Conservation (phyloP, 2,888 invertebrate genomes). For the Schrankia costaestrigalis region DNA sequence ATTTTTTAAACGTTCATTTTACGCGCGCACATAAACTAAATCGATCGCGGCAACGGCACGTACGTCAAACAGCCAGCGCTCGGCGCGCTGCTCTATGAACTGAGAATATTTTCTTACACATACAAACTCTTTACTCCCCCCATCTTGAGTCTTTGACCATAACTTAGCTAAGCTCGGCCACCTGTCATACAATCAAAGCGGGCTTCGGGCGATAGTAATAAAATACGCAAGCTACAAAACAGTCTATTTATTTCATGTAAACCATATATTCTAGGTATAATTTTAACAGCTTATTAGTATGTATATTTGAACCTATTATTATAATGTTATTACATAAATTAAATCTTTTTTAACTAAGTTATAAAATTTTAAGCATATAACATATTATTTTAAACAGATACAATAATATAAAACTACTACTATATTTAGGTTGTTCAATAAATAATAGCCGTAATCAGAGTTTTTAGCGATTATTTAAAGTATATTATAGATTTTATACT, state of each 20-base stretch:
- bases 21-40: slow-evolving; percentile 43
- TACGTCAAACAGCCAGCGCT: slow-evolving; percentile 38
- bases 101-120: slow-evolving; percentile 56
- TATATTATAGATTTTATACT: too few relatives aligned
- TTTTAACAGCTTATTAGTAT: slow-evolving; percentile 22
- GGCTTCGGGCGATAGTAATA: slow-evolving; percentile 5
- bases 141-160: slow-evolving; percentile 21
- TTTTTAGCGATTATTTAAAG: too few relatives aligned
- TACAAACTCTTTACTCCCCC: slow-evolving; percentile 28
- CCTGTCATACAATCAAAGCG: slow-evolving; percentile 19
- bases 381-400: not conserved
- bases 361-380: slow-evolving; percentile 3
- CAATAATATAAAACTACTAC: too few relatives aligned
- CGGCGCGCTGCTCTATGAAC: slow-evolving; percentile 59
- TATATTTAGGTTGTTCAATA: too few relatives aligned
- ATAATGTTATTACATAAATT: too few relatives aligned
- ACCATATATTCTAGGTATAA: slow-evolving; percentile 24
- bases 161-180: slow-evolving; percentile 24
- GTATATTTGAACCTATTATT: too few relatives aligned
- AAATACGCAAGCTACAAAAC: slow-evolving; percentile 18
- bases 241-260: slow-evolving; percentile 31
- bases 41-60: slow-evolving; percentile 22
- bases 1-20: slow-evolving; percentile 42
- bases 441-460: too few relatives aligned
- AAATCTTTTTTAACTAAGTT: too few relatives aligned